phyloP scores from a whole-genome alignment of 2,113 vertebrate species.

The Girardinichthys multiradiatus region DNA sequence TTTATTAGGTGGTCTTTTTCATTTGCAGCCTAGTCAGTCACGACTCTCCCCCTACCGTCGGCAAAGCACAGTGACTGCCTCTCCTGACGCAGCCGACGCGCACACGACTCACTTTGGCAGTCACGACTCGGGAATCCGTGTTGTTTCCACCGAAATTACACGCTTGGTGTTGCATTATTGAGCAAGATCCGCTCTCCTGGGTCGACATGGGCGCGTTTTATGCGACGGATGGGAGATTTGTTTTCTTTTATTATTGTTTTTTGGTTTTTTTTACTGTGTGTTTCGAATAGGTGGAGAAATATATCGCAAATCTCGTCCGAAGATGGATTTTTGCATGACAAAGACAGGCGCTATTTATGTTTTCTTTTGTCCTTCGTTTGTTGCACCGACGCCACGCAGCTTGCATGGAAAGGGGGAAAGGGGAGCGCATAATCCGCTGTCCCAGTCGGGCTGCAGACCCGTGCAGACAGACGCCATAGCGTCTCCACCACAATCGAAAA shows the following conservation, averaged over 20 bases:
- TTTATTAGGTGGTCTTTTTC: slow-evolving; percentile 81
- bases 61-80: slow-evolving; percentile 97
- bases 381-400: neutral
- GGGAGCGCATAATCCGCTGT: neutral
- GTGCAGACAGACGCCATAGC: slow-evolving; percentile 20
- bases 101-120: slow-evolving; percentile 96
- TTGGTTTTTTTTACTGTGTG: too few relatives aligned
- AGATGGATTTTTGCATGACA: slow-evolving; percentile 41
- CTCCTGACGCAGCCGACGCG: slow-evolving; percentile 96
- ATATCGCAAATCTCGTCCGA: slow-evolving; percentile 38
- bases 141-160: slow-evolving; percentile 90
- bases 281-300: slow-evolving; percentile 40
- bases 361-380: neutral
- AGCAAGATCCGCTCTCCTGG: slow-evolving; percentile 82
- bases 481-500: slow-evolving; percentile 16
- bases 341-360: slow-evolving; percentile 38
- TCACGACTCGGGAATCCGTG: slow-evolving; percentile 98
- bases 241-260: neutral
- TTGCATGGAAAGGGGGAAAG: slow-evolving; percentile 1
- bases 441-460: slow-evolving; percentile 27
- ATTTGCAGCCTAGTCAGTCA: slow-evolving; percentile 95
- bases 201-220: slow-evolving; percentile 73
- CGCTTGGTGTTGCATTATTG: slow-evolving; percentile 89
- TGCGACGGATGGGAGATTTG: slow-evolving; percentile 23
- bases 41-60: slow-evolving; percentile 96